Percentiles rank a stretch among this genome's conserved stretches.
Conservation (phyloP, 1,140 invertebrate species). For the Hyles vespertilio region DNA sequence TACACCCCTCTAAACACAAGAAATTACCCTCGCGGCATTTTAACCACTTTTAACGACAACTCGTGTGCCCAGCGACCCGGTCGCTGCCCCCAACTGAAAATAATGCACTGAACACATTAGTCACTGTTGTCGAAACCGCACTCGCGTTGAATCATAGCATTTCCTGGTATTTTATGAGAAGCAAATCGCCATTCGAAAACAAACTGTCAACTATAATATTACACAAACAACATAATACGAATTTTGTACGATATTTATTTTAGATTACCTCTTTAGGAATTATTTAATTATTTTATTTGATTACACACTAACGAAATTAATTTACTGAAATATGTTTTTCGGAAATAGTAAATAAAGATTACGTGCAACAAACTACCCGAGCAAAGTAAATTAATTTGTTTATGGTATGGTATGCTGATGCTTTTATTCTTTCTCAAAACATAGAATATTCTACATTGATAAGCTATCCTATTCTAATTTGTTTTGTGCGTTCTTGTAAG, state of each 20-base stretch:
- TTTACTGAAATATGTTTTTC: constrained; percentile 44
- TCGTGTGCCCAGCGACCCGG: constrained; percentile 39
- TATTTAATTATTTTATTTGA: constrained; percentile 51
- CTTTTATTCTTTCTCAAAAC: too few relatives aligned
- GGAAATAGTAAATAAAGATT: constrained; percentile 72
- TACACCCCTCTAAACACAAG: constrained; percentile 37
- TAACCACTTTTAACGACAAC: constrained; percentile 52
- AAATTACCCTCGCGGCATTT: constrained; percentile 62
- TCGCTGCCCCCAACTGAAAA: constrained; percentile 57
- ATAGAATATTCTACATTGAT: too few relatives aligned
- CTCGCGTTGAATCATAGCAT: constrained; percentile 72
- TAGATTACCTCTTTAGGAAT: constrained; percentile 39
- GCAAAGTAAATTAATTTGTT: constrained; percentile 46
- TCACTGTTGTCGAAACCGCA: constrained; percentile 51
- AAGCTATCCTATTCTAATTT: too few relatives aligned
- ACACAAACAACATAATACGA: constrained; percentile 57
- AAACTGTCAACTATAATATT: constrained; percentile 63
- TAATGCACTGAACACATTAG: constrained; percentile 43
- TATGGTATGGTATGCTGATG: constrained; percentile 37
- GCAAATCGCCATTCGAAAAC: constrained; percentile 69
- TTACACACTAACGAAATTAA: constrained; percentile 30
- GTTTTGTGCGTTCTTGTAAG: too few relatives aligned
- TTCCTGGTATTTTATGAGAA: constrained; percentile 74
- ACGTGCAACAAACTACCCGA: constrained; percentile 64
- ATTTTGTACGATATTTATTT: constrained; percentile 23